phyloP scores from a whole-genome alignment of 2,888 invertebrate species.

The Drosophila putrida region DNA sequence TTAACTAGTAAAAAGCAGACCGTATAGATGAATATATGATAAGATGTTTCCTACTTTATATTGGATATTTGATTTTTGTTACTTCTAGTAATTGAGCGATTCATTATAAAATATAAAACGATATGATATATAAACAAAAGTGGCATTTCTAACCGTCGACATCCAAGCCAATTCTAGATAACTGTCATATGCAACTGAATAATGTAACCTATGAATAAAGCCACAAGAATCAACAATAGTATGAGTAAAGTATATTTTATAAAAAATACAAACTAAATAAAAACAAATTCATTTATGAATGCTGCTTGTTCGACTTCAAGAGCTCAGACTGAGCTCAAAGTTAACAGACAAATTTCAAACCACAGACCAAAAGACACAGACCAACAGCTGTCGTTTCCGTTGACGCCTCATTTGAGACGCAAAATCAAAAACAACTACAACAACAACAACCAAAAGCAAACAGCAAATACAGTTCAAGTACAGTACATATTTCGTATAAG shows the following conservation, averaged over 20 bases:
- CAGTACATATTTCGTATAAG: slow-evolving; percentile 20
- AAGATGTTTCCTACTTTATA: no score
- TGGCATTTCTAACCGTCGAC: no score
- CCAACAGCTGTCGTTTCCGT: slow-evolving; percentile 30
- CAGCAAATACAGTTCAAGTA: slow-evolving; percentile 11
- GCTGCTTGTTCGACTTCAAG: slow-evolving; percentile 7
- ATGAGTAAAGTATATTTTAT: neutral
- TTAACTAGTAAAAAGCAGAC: no score
- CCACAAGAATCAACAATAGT: neutral
- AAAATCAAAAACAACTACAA: slow-evolving; percentile 22
- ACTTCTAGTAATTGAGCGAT: no score
- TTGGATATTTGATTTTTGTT: no score
- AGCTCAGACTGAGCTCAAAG: slow-evolving; percentile 23
- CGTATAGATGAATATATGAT: no score
- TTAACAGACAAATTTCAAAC: slow-evolving; percentile 13
- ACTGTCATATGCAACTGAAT: neutral
- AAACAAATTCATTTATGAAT: slow-evolving; percentile 10
- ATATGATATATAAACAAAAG: no score
- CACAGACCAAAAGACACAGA: slow-evolving; percentile 5
- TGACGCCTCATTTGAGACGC: slow-evolving; percentile 41
- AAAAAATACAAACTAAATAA: neutral
- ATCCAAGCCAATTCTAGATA: neutral
- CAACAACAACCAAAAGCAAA: neutral
- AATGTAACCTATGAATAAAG: neutral
- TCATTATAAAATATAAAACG: no score